Percentiles rank a stretch among this genome's conserved stretches.
Conservation (phyloP, 2,888 invertebrate genomes). For the Apeira syringaria region DNA sequence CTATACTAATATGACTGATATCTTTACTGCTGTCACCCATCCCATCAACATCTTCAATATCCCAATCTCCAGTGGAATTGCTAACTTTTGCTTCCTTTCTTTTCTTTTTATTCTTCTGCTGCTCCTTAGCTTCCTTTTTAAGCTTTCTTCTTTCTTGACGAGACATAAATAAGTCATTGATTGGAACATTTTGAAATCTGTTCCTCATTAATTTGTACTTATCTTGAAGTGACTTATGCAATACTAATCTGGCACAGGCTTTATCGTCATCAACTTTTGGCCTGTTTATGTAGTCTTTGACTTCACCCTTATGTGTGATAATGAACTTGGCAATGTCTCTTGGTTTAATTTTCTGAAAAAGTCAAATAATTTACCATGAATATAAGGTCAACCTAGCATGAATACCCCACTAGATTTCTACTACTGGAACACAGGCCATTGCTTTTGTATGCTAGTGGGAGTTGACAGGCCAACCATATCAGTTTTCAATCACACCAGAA, state of each 20-base stretch:
- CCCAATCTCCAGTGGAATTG: constrained; percentile 58
- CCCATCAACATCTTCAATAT: constrained; percentile 49
- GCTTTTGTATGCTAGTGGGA: no score
- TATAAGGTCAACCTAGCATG: no score
- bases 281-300: constrained; percentile 62
- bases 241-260: constrained; percentile 66
- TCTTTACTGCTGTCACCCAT: constrained; percentile 26
- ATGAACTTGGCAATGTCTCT: constrained; percentile 69
- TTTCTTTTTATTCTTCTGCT: constrained; percentile 59
- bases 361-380: no score
- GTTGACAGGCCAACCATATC: no score
- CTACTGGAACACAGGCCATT: no score
- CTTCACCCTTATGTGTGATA: constrained; percentile 62
- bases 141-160: constrained; percentile 64
- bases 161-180: constrained; percentile 72
- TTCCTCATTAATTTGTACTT: constrained; percentile 64
- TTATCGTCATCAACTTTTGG: constrained; percentile 63
- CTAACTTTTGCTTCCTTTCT: constrained; percentile 41
- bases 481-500: no score
- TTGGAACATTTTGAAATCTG: constrained; percentile 63
- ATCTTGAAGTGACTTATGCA: constrained; percentile 66
- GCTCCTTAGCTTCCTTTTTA: constrained; percentile 66
- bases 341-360: constrained; percentile 73
- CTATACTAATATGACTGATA: constrained; percentile 14
- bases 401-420: no score